Evolutionary conservation across 1,140 invertebrate species (phyloP), one percentile per base, ranked within the genome.

Genomic region (Drosophila auraria): DNA sequence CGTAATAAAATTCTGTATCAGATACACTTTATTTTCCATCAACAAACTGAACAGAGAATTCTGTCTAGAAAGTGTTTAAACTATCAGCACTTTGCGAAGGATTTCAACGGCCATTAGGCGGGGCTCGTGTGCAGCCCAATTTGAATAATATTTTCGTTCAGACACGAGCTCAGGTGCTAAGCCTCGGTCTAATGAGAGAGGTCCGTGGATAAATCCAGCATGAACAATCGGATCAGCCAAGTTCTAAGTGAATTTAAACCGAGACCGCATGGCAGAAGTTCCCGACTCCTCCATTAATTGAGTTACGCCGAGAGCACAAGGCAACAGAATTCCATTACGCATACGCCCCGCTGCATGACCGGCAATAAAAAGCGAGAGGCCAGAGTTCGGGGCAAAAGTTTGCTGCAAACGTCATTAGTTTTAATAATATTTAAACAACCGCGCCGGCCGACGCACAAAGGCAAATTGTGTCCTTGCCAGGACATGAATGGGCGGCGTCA

Each of bases 361-460:
- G 47, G 81, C 59, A 44, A 58, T 62, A 65, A 64, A 74, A 61
- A 63, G 14, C 53, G 64, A 61, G 49, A 57, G 59, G 44, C 25
- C 27, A 23, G 40, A 80, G 49, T 72, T 56, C 36, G 49, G 33
- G 61, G 38, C 63, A 17, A 71, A 89, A 87, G 68, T 78, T 89
- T 78, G 42, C 56, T 54, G 51, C 77, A 86, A 77, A 86, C 66
- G 68, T 90, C 86, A 82, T 89, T 86, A 89, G 82, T 86, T 89
- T 90, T 82, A 89, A 89, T 89, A 91, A 82, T 65, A 86, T 89
- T 90, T 89, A 59, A 73, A 61, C 69, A 80, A 81, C 65, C 51
- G 36, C 44, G 60, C 12, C 54, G 23, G 33, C 33, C 38, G 38
- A 56, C 25, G 53, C 54, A 58, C 36, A 60, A 51, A 58, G 20